phyloP scores from a whole-genome alignment of 2,113 vertebrate species.

The Peromyscus californicus region DNA sequence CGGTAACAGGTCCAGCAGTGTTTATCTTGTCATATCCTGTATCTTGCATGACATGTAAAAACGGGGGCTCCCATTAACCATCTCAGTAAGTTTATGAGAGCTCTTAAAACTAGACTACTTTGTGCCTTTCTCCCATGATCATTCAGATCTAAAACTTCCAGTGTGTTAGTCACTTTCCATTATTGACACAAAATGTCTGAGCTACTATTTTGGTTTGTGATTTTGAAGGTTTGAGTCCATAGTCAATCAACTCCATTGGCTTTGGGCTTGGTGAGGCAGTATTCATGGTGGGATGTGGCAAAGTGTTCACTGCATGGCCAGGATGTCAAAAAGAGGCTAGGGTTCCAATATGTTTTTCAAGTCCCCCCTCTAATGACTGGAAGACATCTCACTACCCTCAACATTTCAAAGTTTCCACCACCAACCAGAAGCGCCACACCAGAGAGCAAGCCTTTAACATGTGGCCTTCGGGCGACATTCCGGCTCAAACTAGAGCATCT shows the following conservation, averaged over 20 bases:
- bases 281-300: not conserved
- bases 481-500: not conserved
- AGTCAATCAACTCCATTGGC: not conserved
- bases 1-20: not conserved
- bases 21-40: not conserved
- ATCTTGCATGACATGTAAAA: not conserved
- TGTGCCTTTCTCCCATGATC: not conserved
- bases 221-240: not conserved
- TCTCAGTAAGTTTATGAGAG: not conserved
- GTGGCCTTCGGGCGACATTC: not conserved
- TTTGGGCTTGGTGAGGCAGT: not conserved
- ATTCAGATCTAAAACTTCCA: not conserved
- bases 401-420: not conserved
- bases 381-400: not conserved
- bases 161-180: not conserved
- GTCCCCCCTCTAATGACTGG: not conserved
- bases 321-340: not conserved
- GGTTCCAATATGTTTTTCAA: not conserved
- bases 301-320: not conserved
- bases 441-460: not conserved
- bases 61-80: not conserved
- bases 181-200: not conserved
- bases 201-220: not conserved
- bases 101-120: not conserved
- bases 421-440: not conserved